Base-by-base conservation (phyloP, 2,797 vertebrate genomes). In the Pseudochaenichthys georgianus region DNA sequence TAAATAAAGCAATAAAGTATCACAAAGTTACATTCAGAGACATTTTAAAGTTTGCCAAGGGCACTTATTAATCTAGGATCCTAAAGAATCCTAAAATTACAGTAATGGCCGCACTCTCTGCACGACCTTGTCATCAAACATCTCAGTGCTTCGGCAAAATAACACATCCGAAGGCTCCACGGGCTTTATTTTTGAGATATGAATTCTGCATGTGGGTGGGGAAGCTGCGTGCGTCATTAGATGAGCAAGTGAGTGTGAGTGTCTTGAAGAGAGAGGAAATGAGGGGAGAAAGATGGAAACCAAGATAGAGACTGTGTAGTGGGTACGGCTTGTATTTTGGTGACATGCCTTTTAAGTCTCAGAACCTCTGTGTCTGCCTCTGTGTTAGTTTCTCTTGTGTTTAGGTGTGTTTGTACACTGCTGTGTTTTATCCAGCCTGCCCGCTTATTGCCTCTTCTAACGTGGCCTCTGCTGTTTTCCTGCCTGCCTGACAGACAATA, bases 221-320 rank as follows among this genome's bases (percentile, higher is more conserved):
- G 77, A 75, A 70, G 16, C 74, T 61, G 74, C 2, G 64, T 83
- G 82, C 84, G 70, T 90, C 85, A 91, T 84, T 60, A 77, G 66
- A 75, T 45, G 78, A 84, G 77, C 70, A 52, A 78, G 75, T 82
- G 73, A 80, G 75, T 71, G 54, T n/a, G 79, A 75, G 73, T 11
- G 61, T 86, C 70, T 84, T 79, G 51, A 73, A 64, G 58, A 82
- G 55, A 77, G 63, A 85, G 88, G 89, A 91, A 88, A 89, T 73
- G 82, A 91, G 63, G 64, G 69, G 73, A 48, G 59, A 19, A 28
- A 70, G 73, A 77, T 59, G 65, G 62, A 74, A 75, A 59, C 9
- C 3, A 3, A 71, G 75, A 80, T 64, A 75, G 6, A 23, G 62
- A 0, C 53, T 62, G 70, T 64, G 61, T 42, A 64, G 61, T 34